phyloP scores from a whole-genome alignment of 2,797 vertebrate genomes.

The Acipenser transmontanus region DNA sequence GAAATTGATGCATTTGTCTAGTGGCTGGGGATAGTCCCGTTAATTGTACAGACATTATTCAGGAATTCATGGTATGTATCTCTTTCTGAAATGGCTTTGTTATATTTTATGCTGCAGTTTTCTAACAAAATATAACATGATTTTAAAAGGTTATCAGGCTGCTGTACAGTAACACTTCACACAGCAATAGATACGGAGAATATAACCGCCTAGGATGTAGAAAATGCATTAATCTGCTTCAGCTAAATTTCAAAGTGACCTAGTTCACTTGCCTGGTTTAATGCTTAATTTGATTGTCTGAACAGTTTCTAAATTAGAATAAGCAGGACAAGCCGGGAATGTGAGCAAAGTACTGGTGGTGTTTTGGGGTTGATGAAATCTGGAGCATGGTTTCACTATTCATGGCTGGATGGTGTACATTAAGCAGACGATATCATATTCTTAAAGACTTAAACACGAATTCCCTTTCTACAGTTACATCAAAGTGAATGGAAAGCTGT shows the following conservation, averaged over 20 bases:
- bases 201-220: constrained; percentile 18
- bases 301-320: constrained; percentile 4
- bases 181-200: background rate
- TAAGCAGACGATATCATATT: constrained; percentile 9
- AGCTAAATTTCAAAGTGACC: constrained; percentile 59
- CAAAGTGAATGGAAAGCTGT: background rate
- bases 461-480: background rate
- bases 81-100: background rate
- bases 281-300: constrained; percentile 4
- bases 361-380: constrained; percentile 25
- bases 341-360: constrained; percentile 41
- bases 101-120: background rate
- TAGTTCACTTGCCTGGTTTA: constrained; percentile 41
- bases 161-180: no score
- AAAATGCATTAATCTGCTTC: constrained; percentile 36
- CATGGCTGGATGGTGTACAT: constrained; percentile 1
- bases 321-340: constrained; percentile 16
- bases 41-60: constrained; percentile 6
- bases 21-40: background rate
- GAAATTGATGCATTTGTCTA: no score
- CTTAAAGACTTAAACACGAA: background rate
- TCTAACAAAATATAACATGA: background rate
- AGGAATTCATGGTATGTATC: constrained; percentile 11
- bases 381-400: background rate
- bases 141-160: background rate